Evolutionary conservation across 2,888 invertebrate species (phyloP).

Genomic region (Acleris sparsana): DNA sequence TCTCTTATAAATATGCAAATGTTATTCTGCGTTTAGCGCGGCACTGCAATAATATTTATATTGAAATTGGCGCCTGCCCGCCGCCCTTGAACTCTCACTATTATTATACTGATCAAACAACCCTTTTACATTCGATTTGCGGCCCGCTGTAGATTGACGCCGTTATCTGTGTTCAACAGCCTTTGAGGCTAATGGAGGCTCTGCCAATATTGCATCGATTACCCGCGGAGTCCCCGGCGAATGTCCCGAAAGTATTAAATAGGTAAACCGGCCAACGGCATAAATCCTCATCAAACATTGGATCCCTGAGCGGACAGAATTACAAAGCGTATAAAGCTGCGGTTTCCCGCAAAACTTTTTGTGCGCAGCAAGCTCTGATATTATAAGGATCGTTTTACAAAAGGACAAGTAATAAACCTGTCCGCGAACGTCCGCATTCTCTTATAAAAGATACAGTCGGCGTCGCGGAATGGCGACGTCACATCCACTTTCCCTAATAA

Average conservation of each 20-base stretch:
- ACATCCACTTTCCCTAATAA: constrained; percentile 74
- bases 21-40: constrained; percentile 75
- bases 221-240: constrained; percentile 19
- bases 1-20: constrained; percentile 82
- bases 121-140: constrained; percentile 62
- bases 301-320: constrained; percentile 34
- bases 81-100: constrained; percentile 71
- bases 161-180: constrained; percentile 61
- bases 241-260: constrained; percentile 37
- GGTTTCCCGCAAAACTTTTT: constrained; percentile 47
- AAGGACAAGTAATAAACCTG: constrained; percentile 68
- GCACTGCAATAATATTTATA: constrained; percentile 79
- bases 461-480: constrained; percentile 61
- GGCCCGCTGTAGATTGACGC: constrained; percentile 48
- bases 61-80: constrained; percentile 65
- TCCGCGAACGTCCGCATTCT: constrained; percentile 57
- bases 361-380: constrained; percentile 46
- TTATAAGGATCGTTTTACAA: constrained; percentile 56
- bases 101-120: constrained; percentile 72
- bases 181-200: constrained; percentile 49
- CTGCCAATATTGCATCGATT: constrained; percentile 35
- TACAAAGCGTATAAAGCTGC: constrained; percentile 31
- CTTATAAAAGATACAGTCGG: constrained; percentile 69
- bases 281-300: constrained; percentile 37
- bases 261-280: constrained; percentile 31